A percentile compares a stretch with the other conserved stretches of the same genome.
Evolutionary conservation across 2,888 invertebrate species (phyloP).

Genomic region (Anoncus sp.): DNA sequence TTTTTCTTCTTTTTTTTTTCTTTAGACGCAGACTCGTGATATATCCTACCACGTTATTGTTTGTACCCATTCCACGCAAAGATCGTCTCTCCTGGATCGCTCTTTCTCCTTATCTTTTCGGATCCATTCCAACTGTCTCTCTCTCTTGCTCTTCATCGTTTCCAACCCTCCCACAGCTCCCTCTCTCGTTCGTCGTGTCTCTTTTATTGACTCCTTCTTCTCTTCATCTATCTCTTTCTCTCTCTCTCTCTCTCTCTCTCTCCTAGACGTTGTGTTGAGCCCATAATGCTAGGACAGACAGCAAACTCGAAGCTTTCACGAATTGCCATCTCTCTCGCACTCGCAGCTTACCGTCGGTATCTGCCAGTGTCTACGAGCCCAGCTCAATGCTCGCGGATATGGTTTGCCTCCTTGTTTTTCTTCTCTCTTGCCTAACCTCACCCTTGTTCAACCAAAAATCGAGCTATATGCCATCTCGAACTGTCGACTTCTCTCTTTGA

Average conservation of each 20-base stretch:
- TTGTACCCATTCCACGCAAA: conserved; percentile 52
- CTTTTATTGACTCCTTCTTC: conserved; percentile 2
- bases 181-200: conserved; percentile 45
- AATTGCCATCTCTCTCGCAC: conserved; percentile 54
- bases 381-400: conserved; percentile 59
- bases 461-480: conserved; percentile 54
- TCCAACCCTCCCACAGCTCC: conserved; percentile 22
- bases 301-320: conserved; percentile 57
- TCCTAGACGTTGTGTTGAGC: conserved; percentile 46
- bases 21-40: conserved; percentile 47
- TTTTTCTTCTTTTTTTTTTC: conserved; percentile 32
- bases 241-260: conserved; percentile 17
- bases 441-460: conserved; percentile 58
- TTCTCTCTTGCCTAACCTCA: conserved; percentile 33
- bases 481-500: conserved; percentile 51
- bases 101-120: conserved; percentile 61
- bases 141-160: conserved; percentile 25
- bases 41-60: conserved; percentile 62
- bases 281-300: conserved; percentile 32
- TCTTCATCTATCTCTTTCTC: conserved; percentile 25
- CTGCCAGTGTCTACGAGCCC: conserved; percentile 59
- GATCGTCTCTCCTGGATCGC: conserved; percentile 52
- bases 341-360: conserved; percentile 49
- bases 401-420: conserved; percentile 58
- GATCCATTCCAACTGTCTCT: conserved; percentile 50